Conservation (phyloP, 2,113 vertebrate species). For the Crotalus viridis region DNA sequence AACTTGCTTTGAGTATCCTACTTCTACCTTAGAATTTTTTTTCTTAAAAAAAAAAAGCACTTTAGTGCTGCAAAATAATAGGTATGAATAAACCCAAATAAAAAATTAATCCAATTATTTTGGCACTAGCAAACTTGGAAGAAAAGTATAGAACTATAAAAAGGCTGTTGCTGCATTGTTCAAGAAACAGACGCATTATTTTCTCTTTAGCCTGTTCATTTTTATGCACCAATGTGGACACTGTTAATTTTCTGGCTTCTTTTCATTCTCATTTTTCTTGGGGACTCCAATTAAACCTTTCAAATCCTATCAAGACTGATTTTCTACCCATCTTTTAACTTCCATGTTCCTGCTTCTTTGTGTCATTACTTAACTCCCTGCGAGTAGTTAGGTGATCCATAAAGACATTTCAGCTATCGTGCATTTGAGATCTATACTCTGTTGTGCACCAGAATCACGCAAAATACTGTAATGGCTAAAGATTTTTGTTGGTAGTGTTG, state of each 20-base stretch:
- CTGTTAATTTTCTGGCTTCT: slow-evolving; percentile 19
- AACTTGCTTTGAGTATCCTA: neutral
- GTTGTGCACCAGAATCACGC: slow-evolving; percentile 37
- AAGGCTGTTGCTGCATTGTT: neutral
- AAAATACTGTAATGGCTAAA: slow-evolving; percentile 31
- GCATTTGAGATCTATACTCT: slow-evolving; percentile 36
- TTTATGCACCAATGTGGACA: slow-evolving; percentile 13
- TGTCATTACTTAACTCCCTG: slow-evolving; percentile 15
- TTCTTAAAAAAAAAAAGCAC: slow-evolving; percentile 5
- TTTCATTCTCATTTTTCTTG: accelerated
- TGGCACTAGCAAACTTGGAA: slow-evolving; percentile 27
- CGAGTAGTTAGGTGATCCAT: slow-evolving; percentile 25
- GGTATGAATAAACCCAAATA: slow-evolving; percentile 12
- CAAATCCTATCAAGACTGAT: neutral
- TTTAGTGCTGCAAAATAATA: slow-evolving; percentile 9
- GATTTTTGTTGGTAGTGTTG: slow-evolving; percentile 23
- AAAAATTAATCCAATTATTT: slow-evolving; percentile 30
- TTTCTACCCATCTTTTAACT: slow-evolving; percentile 21
- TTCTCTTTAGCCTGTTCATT: neutral
- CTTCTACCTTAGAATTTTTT: neutral
- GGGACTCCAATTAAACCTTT: neutral
- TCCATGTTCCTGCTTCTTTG: slow-evolving; percentile 20
- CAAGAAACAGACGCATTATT: neutral
- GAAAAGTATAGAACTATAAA: slow-evolving; percentile 1
- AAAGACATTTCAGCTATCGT: slow-evolving; percentile 18